phyloP scores from a whole-genome alignment of 2,797 vertebrate species.

The Megalops cyprinoides region DNA sequence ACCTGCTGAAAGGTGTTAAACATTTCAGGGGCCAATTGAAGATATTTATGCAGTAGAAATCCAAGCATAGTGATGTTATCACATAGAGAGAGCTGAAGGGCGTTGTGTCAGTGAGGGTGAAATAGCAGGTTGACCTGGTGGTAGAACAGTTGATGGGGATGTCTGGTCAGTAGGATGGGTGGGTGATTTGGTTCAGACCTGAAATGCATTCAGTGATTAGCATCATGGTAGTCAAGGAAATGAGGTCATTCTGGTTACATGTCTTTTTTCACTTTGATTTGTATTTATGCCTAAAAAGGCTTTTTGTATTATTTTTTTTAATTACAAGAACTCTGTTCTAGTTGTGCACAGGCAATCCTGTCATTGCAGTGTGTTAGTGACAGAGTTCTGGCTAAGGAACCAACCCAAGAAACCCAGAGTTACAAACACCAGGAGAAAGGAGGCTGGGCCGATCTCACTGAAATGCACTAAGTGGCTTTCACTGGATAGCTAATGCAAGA shows the following conservation, averaged over 20 bases:
- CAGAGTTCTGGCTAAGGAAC: neutral
- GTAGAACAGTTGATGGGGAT: neutral
- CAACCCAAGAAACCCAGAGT: neutral
- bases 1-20: constrained; percentile 22
- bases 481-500: too few relatives aligned
- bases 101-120: neutral
- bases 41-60: neutral
- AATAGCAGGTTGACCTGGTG: neutral
- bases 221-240: neutral
- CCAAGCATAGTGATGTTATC: neutral
- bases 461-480: too few relatives aligned
- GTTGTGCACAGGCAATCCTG: neutral
- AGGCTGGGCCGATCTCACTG: too few relatives aligned
- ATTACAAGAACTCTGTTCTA: neutral
- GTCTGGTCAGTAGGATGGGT: too few relatives aligned
- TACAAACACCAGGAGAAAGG: neutral
- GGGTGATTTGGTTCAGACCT: neutral
- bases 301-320: too few relatives aligned
- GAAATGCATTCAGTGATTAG: neutral
- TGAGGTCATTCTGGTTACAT: too few relatives aligned
- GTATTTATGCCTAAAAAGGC: too few relatives aligned
- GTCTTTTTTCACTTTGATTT: too few relatives aligned
- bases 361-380: neutral
- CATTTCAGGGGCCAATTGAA: constrained; percentile 19
- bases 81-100: neutral